Percentiles rank a stretch among this genome's conserved stretches.
Evolutionary conservation across 1,140 invertebrate species (phyloP).

Genomic region (Drosophila murphyi): DNA sequence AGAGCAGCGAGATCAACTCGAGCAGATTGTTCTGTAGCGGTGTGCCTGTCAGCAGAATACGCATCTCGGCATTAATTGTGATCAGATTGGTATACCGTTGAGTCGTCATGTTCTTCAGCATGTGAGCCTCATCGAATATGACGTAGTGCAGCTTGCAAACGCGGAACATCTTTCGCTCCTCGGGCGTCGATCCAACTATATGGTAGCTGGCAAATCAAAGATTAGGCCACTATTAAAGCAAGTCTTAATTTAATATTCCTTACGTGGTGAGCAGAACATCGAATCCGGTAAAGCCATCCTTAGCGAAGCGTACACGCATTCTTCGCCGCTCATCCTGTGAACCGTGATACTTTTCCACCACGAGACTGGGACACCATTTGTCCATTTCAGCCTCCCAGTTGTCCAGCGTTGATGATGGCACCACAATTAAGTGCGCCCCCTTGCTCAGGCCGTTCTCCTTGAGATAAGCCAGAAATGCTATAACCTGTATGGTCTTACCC

Average conservation of each 20-base stretch:
- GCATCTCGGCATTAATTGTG: conserved; percentile 93
- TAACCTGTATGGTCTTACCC: conserved; percentile 96
- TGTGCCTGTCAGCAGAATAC: conserved; percentile 95
- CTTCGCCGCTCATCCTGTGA: conserved; percentile 92
- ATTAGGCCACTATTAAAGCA: neutral
- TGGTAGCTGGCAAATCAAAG: conserved; percentile 86
- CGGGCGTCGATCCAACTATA: conserved; percentile 91
- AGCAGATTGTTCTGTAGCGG: conserved; percentile 98
- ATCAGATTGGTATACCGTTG: conserved; percentile 95
- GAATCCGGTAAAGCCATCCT: conserved; percentile 89
- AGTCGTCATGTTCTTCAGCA: conserved; percentile 98
- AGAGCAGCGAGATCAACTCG: conserved; percentile 97
- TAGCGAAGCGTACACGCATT: conserved; percentile 91
- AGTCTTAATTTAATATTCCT: neutral
- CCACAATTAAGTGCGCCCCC: conserved; percentile 94
- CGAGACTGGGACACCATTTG: conserved; percentile 92
- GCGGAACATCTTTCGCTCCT: conserved; percentile 96
- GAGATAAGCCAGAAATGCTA: conserved; percentile 94
- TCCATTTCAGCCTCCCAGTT: conserved; percentile 95
- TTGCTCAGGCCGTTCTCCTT: conserved; percentile 89
- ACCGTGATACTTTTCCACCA: conserved; percentile 95
- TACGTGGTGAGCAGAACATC: conserved; percentile 95
- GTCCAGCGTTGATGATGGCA: conserved; percentile 96
- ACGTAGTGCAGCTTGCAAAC: conserved; percentile 95
- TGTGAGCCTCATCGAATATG: conserved; percentile 98